Base-by-base conservation (phyloP, 1,140 invertebrate species). In the Leptopilina boulardi region DNA sequence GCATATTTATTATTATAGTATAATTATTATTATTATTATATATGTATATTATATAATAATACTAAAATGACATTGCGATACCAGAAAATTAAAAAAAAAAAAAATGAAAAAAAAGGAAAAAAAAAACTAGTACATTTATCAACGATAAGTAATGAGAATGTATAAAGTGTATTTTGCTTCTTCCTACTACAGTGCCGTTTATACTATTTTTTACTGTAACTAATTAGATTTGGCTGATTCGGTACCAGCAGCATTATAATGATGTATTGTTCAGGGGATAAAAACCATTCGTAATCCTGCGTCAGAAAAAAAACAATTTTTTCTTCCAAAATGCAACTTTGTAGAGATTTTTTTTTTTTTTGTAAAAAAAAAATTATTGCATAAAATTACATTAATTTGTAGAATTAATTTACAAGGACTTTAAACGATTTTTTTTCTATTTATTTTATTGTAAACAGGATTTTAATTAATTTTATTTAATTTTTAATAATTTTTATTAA, bases 171-270 rank as follows among this genome's bases (percentile, higher is more conserved):
- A 91, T 90, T 91, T 91, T 91, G 90, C 90, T 91, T 91, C 90
- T 91, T 91, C 90, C 89, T 91, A 91, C 91, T 91, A 90, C 89
- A 91, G 90, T 91, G 90, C 90, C 90, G 90, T 91, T 91, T 88
- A 91, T 85, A 90, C 89, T 91, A 91, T 91, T 91, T 91, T 91
- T 91, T 91, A 91, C 89, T 89, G 87, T 90, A 91, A 89, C 81
- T 87, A n/a, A 86, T 82, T 89, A 89, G 85, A 85, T 82, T 86
- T 80, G 84, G 84, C 83, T 85, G 77, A 79, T 80, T 83, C 81
- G 84, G 82, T 78, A 83, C 83, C 80, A 82, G 81, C 82, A 83
- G 81, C 79, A 84, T 82, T 34, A n/a, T n/a, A 38, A 78, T 84
- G 84, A 82, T 81, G 81, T 77, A 81, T 81, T 83, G 81, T 86